These are phyloP conservation scores for Arenaria interpres DNA, from an alignment of 2,113 vertebrate species.

Conservation along the genomic window DNA sequence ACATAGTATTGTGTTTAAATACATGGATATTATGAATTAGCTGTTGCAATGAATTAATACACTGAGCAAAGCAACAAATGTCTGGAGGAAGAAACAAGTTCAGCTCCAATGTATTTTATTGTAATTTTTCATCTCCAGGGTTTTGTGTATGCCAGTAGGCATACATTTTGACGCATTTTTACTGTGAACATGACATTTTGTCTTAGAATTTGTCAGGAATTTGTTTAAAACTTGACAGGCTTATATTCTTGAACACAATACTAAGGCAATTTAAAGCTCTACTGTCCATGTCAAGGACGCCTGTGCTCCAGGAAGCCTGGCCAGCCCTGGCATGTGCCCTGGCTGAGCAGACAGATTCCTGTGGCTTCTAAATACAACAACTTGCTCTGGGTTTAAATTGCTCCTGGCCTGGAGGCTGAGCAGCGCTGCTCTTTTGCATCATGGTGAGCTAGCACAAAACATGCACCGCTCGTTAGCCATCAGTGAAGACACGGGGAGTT, in stretches of 20 bases:
- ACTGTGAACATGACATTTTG: background rate
- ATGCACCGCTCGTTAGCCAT: rapidly evolving
- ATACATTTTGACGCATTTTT: background rate
- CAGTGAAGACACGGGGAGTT: background rate
- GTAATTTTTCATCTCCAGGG: background rate
- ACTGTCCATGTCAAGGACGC: rapidly evolving
- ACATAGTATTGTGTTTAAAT: background rate
- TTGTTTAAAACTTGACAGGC: background rate
- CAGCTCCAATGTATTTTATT: background rate
- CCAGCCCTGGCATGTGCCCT: background rate
- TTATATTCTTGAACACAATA: background rate
- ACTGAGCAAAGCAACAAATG: rapidly evolving
- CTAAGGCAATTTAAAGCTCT: background rate
- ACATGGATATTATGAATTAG: background rate
- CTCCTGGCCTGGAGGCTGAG: background rate
- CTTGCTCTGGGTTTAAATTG: background rate
- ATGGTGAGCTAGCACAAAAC: background rate
- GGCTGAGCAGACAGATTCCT: background rate
- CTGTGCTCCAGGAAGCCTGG: background rate
- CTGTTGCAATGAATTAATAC: background rate
- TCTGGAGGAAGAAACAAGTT: background rate
- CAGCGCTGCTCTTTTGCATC: background rate
- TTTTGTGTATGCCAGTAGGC: background rate
- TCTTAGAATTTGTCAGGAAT: background rate
- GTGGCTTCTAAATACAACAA: rapidly evolving